Percentiles rank a stretch among this genome's conserved stretches.
Conservation (phyloP, 2,797 vertebrate genomes). For the Pachyuromys duprasi region DNA sequence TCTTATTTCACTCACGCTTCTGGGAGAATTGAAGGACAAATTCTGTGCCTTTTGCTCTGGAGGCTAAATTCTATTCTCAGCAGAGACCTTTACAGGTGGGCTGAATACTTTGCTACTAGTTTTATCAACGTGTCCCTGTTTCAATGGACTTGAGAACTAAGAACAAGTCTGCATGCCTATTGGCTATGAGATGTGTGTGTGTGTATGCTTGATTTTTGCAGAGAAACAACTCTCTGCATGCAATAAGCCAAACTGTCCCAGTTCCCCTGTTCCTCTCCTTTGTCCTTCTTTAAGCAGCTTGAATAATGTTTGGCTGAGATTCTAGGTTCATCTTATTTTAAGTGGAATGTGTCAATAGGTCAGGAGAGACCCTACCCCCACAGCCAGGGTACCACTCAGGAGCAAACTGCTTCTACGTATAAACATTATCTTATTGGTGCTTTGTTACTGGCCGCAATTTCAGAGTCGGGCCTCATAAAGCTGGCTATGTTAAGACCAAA, state of each 20-base stretch:
- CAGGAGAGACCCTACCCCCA: background rate
- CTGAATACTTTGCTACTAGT: background rate
- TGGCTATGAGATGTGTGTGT: conserved; percentile 21
- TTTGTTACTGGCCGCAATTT: conserved; percentile 71
- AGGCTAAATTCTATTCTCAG: conserved; percentile 46
- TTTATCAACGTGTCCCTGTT: conserved; percentile 8
- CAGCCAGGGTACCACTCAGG: background rate
- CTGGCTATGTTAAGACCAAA: conserved; percentile 76
- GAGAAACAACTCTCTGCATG: conserved; percentile 47
- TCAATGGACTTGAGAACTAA: conserved; percentile 40
- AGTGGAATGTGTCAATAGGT: background rate
- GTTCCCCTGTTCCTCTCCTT: background rate
- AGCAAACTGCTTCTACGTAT: background rate
- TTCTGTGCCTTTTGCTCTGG: conserved; percentile 53
- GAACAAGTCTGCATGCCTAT: background rate
- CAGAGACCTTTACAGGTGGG: background rate
- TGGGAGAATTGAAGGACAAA: conserved; percentile 60
- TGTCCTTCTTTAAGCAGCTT: conserved; percentile 20
- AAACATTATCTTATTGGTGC: conserved; percentile 33
- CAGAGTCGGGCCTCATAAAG: conserved; percentile 72
- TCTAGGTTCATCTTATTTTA: conserved; percentile 28
- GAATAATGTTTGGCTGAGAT: conserved; percentile 64
- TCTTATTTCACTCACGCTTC: conserved; percentile 50
- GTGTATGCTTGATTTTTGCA: conserved; percentile 32
- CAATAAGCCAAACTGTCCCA: conserved; percentile 51